Conservation (phyloP, 2,113 vertebrate genomes). For the Pagrus major region DNA sequence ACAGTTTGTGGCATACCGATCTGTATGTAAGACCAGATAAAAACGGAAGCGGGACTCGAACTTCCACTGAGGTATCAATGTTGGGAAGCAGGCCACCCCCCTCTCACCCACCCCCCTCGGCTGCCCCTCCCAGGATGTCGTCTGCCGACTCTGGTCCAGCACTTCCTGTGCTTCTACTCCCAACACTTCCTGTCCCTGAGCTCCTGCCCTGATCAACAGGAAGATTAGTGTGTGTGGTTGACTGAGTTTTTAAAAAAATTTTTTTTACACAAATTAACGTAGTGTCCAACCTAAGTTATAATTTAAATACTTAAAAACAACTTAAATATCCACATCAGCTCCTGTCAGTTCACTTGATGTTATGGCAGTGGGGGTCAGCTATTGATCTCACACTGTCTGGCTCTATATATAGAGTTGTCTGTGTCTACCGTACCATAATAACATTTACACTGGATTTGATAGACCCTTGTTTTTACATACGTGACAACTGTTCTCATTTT, state of each 20-base stretch:
- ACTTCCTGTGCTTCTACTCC: conserved; percentile 77
- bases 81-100: not conserved
- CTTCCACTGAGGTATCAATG: conserved; percentile 3
- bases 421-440: not conserved
- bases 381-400: not conserved
- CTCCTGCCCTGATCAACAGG: conserved; percentile 70
- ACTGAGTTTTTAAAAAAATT: not conserved
- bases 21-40: conserved; percentile 28
- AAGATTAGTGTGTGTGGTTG: conserved; percentile 50
- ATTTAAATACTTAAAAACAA: not conserved
- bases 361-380: not conserved
- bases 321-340: not conserved
- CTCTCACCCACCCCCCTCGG: not conserved
- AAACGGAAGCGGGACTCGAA: conserved; percentile 49
- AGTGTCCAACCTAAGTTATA: not conserved
- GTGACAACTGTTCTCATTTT: not conserved
- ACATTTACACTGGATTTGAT: not conserved
- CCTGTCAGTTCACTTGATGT: not conserved
- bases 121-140: conserved; percentile 75
- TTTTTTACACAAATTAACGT: too few species aligned
- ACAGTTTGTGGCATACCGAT: not conserved
- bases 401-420: not conserved
- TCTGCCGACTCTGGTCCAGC: conserved; percentile 55
- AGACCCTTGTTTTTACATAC: not conserved
- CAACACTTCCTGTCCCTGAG: conserved; percentile 72